Conservation (phyloP, 2,797 vertebrate genomes). For the Cirrhinus mrigala region DNA sequence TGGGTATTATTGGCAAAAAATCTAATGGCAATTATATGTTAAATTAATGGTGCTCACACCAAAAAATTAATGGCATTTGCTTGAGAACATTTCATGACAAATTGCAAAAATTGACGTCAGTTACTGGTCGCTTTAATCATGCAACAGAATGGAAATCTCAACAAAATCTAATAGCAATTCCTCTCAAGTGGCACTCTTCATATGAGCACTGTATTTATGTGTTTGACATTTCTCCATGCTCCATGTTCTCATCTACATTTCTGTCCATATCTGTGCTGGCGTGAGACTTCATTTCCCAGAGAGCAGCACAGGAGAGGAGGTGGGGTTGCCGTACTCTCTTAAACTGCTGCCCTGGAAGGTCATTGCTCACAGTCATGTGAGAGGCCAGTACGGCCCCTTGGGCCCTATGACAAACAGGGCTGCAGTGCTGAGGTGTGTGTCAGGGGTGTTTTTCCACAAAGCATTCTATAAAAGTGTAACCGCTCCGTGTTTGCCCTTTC, state of each 20-base stretch:
- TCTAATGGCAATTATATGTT: neutral
- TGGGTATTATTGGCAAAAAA: neutral
- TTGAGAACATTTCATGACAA: constrained; percentile 4
- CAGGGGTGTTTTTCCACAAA: constrained; percentile 87
- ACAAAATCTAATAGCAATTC: neutral
- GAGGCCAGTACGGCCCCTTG: constrained; percentile 75
- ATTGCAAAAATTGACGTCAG: neutral
- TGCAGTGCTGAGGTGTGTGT: constrained; percentile 81
- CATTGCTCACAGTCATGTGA: constrained; percentile 78
- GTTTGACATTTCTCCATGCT: constrained; percentile 34
- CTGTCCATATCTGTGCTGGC: constrained; percentile 1
- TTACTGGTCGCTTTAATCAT: neutral
- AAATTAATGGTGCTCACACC: neutral
- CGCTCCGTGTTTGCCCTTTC: constrained; percentile 84
- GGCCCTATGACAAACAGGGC: constrained; percentile 82
- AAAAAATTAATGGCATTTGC: neutral
- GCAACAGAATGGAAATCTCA: neutral
- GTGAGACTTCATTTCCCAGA: constrained; percentile 71
- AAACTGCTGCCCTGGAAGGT: constrained; percentile 80
- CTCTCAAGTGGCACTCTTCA: neutral
- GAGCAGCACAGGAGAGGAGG: constrained; percentile 66
- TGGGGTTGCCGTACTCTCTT: constrained; percentile 70
- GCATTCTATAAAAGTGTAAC: constrained; percentile 87
- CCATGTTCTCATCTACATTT: constrained; percentile 20
- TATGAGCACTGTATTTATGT: neutral